Base-by-base conservation (phyloP, 2,797 vertebrate genomes). In the Scyliorhinus canicula region DNA sequence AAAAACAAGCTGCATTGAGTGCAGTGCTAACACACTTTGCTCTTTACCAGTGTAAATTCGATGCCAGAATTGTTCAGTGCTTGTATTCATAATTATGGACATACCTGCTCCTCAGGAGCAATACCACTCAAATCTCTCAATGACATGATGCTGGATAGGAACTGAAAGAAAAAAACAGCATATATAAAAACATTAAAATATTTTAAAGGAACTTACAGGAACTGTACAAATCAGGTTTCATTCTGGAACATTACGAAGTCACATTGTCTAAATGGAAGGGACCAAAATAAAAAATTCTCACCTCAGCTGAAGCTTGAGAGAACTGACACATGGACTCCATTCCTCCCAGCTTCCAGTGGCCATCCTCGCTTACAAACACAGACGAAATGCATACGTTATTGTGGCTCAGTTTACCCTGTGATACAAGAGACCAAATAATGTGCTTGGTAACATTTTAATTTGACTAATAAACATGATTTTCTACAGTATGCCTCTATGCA, bases 281-380 rank as follows among this genome's bases (percentile, higher is more conserved):
- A 26, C 60, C n/a, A n/a, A 88, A 14, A n/a, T 60, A 60, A 5
- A 69, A 65, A 4, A 95, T 95, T 95, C 95, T 96, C 95, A 99
- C 99, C 98, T 99, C 98, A 86, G 98, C 97, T 0, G 98, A 98
- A 79, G 98, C 99, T 97, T 99, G 98, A 35, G 96, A 97, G 96
- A 98, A 98, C 95, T 97, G 98, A 97, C 99, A 99, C 84, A 99
- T 98, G 0, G 98, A 99, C 95, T 99, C 99, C 99, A 99, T 99
- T 95, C 98, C 99, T 95, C 99, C 99, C 79, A 99, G 97, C 96
- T 99, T 99, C 99, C 99, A 99, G 95, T 99, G 98, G 60, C 99
- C 99, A 85, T 99, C 99, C 96, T 99, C 98, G 95, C 98, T 99
- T 95, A 99, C 98, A 96, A 99, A 99, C 50, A 99, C 97, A 0